Conservation (phyloP, 2,888 invertebrate genomes). For the Drosophila formosana region DNA sequence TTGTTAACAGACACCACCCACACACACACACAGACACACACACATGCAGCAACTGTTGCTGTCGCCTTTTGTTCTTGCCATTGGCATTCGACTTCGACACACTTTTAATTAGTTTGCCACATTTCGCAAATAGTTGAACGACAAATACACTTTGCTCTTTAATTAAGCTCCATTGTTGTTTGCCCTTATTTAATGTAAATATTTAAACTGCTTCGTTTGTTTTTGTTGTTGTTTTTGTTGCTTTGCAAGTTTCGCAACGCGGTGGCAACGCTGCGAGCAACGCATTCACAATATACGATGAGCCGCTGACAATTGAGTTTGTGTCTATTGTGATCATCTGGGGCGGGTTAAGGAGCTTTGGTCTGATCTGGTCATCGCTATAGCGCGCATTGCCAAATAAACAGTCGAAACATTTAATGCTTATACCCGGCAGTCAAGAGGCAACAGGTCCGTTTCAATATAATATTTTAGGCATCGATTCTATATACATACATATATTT, state of each 20-base stretch:
- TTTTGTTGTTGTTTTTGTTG: neutral
- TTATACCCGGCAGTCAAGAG: neutral
- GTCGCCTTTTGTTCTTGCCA: slow-evolving; percentile 74
- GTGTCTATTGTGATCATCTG: neutral
- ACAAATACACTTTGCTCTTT: slow-evolving; percentile 70
- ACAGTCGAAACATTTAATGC: slow-evolving; percentile 18
- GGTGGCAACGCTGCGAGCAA: slow-evolving; percentile 3
- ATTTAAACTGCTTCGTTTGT: slow-evolving; percentile 44
- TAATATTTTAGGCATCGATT: too few species aligned
- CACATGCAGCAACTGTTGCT: slow-evolving; percentile 22
- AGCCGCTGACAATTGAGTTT: too few species aligned
- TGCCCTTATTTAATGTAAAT: slow-evolving; percentile 57
- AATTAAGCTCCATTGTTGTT: slow-evolving; percentile 49
- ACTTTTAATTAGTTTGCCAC: slow-evolving; percentile 78
- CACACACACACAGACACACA: slow-evolving; percentile 6
- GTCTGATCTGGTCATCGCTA: slow-evolving; percentile 5
- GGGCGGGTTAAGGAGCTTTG: slow-evolving; percentile 12
- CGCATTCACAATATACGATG: neutral
- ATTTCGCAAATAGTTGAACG: slow-evolving; percentile 75
- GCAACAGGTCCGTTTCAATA: neutral
- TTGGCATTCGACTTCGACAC: slow-evolving; percentile 77
- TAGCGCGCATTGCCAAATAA: slow-evolving; percentile 16
- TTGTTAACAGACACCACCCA: slow-evolving; percentile 50
- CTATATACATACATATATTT: too few species aligned
- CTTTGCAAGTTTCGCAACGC: neutral